These are phyloP conservation scores for Drosophila eohydei DNA, from an alignment of 2,888 invertebrate species.

Conservation along the genomic window DNA sequence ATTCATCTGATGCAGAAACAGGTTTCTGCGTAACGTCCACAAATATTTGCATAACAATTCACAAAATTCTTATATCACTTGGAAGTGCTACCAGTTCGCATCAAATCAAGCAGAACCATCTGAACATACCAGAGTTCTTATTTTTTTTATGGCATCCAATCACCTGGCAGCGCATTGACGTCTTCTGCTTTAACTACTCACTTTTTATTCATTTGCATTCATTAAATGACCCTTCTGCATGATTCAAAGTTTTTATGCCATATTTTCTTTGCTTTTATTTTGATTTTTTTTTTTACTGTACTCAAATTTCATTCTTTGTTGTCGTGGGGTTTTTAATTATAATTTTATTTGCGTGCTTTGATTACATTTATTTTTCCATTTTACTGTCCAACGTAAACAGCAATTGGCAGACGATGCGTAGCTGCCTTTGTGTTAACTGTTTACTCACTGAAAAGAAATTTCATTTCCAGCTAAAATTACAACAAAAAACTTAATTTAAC, in stretches of 20 bases:
- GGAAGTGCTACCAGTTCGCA: conserved; percentile 54
- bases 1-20: conserved; percentile 59
- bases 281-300: not conserved
- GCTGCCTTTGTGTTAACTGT: conserved; percentile 11
- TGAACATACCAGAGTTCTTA: conserved; percentile 46
- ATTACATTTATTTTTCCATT: conserved; percentile 2
- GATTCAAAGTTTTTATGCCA: conserved; percentile 19
- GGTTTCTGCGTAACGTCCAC: conserved; percentile 45
- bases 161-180: conserved; percentile 34
- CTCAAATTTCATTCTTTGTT: not conserved
- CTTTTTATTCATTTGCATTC: conserved; percentile 37
- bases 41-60: conserved; percentile 53
- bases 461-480: conserved; percentile 2
- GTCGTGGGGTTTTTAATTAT: conserved; percentile 12
- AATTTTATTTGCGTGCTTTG: not conserved
- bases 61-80: conserved; percentile 26
- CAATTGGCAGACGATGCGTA: not conserved
- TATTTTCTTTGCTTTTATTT: not conserved
- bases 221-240: conserved; percentile 19
- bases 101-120: conserved; percentile 69
- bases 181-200: conserved; percentile 7
- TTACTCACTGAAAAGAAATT: conserved; percentile 13
- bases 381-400: not conserved
- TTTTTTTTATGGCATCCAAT: conserved; percentile 6
- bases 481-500: not conserved